These are phyloP conservation scores for Nyleta sp. DNA, from an alignment of 2,888 invertebrate species.

Conservation along the genomic window DNA sequence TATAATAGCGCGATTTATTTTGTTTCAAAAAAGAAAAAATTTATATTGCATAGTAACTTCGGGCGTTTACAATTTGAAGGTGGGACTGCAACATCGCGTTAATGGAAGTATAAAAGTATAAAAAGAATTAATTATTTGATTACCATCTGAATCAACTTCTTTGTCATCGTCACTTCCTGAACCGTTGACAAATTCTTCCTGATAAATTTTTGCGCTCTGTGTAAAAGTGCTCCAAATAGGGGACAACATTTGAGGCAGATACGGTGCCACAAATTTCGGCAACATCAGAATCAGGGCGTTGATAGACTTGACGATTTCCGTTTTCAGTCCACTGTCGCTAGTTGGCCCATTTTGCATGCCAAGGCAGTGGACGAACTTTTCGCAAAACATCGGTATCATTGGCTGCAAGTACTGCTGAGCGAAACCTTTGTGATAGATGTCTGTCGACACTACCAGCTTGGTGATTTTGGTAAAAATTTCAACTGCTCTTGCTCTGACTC, in stretches of 20 bases:
- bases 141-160: slow-evolving; percentile 86
- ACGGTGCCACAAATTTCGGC: slow-evolving; percentile 85
- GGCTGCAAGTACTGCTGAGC: slow-evolving; percentile 86
- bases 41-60: too few relatives aligned
- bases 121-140: neutral
- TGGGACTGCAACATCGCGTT: too few relatives aligned
- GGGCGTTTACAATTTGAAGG: too few relatives aligned
- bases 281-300: slow-evolving; percentile 85
- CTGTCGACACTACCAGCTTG: slow-evolving; percentile 84
- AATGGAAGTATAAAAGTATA: too few relatives aligned
- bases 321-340: slow-evolving; percentile 86
- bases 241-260: slow-evolving; percentile 85
- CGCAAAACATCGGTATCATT: slow-evolving; percentile 87
- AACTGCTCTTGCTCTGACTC: slow-evolving; percentile 87
- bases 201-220: slow-evolving; percentile 86
- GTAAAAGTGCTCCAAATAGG: slow-evolving; percentile 88
- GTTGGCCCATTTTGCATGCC: slow-evolving; percentile 84
- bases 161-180: slow-evolving; percentile 82
- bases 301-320: slow-evolving; percentile 86
- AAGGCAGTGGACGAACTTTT: slow-evolving; percentile 85
- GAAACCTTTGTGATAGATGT: slow-evolving; percentile 84
- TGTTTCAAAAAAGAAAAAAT: too few relatives aligned
- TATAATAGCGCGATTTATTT: too few relatives aligned
- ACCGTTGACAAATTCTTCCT: slow-evolving; percentile 86
- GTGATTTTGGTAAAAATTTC: slow-evolving; percentile 87